These are phyloP conservation scores for Drosophila limbata DNA, from an alignment of 2,888 invertebrate species.

Conservation along the genomic window DNA sequence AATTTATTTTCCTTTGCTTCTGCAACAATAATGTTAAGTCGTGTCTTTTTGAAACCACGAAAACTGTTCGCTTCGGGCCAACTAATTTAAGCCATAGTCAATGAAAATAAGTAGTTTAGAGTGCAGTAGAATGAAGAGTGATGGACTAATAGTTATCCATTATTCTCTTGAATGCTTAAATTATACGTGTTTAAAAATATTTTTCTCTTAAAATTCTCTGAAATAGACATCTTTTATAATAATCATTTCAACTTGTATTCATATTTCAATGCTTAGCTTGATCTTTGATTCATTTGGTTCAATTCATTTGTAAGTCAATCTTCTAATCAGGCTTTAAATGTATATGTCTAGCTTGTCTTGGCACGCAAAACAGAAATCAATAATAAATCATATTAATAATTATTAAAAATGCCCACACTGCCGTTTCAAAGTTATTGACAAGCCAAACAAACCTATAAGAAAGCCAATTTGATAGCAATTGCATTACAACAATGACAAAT, in stretches of 20 bases:
- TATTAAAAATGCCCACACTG: constrained; percentile 50
- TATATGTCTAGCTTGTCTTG: constrained; percentile 4
- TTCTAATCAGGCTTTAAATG: constrained; percentile 8
- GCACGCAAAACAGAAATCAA: constrained; percentile 32
- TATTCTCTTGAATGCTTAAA: background rate
- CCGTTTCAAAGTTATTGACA: constrained; percentile 34
- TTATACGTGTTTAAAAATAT: background rate
- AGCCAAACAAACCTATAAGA: constrained; percentile 33
- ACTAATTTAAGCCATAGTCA: background rate
- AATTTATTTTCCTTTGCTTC: background rate
- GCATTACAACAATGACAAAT: constrained; percentile 44
- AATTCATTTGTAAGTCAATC: constrained; percentile 9
- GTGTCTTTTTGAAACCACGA: background rate
- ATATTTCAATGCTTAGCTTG: background rate
- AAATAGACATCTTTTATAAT: background rate
- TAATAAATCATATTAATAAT: constrained; percentile 61
- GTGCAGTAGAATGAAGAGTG: background rate
- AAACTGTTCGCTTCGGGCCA: background rate
- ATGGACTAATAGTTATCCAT: background rate
- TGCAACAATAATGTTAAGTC: background rate
- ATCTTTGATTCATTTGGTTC: background rate
- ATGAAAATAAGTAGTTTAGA: background rate
- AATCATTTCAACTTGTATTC: background rate
- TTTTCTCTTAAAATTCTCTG: background rate
- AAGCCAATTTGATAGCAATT: constrained; percentile 31